A percentile compares a stretch with the other conserved stretches of the same genome.
Evolutionary conservation across 2,113 vertebrate genomes (phyloP).

Genomic region (Neopipo cinnamomea): DNA sequence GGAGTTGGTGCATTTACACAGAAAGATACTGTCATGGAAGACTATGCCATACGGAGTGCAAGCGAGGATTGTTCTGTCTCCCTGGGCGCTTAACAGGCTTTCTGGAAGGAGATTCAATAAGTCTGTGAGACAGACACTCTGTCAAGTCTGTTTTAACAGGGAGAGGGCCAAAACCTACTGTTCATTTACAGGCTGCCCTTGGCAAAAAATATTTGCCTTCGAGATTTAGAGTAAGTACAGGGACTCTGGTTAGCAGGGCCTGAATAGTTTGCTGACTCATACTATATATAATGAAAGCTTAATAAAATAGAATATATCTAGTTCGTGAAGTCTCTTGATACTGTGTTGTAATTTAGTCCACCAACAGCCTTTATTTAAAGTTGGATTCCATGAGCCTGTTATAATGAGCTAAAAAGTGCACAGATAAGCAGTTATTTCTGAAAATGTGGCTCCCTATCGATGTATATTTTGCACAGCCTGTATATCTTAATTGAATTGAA

Average conservation of each 20-base stretch:
- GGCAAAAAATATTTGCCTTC: constrained; percentile 13
- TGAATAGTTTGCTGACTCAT: constrained; percentile 50
- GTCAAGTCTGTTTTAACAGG: neutral
- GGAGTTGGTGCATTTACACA: neutral
- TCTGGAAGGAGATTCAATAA: neutral
- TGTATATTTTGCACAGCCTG: constrained; percentile 55
- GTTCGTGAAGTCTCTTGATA: constrained; percentile 45
- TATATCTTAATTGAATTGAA: constrained; percentile 71
- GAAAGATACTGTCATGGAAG: neutral
- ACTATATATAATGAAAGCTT: neutral
- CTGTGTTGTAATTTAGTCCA: constrained; percentile 62
- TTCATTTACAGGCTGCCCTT: constrained; percentile 6
- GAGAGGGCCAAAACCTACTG: neutral
- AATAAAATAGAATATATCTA: constrained; percentile 49
- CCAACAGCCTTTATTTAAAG: constrained; percentile 67
- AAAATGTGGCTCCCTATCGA: constrained; percentile 61
- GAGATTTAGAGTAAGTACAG: neutral
- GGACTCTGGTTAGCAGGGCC: neutral
- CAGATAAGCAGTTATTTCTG: constrained; percentile 66
- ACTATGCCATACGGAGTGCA: fast-evolving
- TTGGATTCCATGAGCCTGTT: constrained; percentile 40
- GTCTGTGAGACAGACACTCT: neutral
- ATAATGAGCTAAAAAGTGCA: constrained; percentile 66
- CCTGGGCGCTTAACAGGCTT: fast-evolving
- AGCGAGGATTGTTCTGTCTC: neutral